Conservation (phyloP, 2,888 invertebrate genomes). For the Oxycera nigricornis region DNA sequence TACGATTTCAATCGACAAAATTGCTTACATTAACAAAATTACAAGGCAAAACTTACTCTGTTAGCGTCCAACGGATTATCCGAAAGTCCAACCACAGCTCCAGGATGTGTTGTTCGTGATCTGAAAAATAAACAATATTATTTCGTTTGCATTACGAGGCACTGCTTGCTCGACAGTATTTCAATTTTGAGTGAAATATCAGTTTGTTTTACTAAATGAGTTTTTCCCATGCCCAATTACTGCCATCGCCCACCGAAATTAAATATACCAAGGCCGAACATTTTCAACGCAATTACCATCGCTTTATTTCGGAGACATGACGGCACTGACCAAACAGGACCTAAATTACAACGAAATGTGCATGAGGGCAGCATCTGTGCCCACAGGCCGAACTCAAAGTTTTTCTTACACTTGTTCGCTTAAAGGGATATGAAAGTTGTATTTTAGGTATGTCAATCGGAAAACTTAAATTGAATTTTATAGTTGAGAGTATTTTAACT, state of each 20-base stretch:
- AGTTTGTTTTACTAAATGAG: constrained; percentile 8
- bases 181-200: neutral
- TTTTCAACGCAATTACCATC: constrained; percentile 13
- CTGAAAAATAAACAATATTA: constrained; percentile 65
- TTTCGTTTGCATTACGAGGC: neutral
- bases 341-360: constrained; percentile 10
- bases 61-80: constrained; percentile 96
- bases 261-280: neutral
- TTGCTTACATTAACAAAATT: neutral
- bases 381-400: neutral
- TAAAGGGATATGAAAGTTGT: neutral
- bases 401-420: neutral
- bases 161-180: neutral
- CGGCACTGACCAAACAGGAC: neutral
- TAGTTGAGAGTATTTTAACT: neutral
- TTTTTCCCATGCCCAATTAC: neutral
- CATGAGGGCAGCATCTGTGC: constrained; percentile 15
- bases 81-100: constrained; percentile 93
- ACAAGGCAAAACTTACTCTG: constrained; percentile 73
- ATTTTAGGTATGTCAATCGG: neutral
- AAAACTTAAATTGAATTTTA: constrained; percentile 29
- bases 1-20: neutral
- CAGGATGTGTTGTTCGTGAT: constrained; percentile 94
- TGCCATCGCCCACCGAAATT: constrained; percentile 7
- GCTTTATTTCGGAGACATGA: neutral